A percentile compares a stretch with the other conserved stretches of the same genome.
Conservation (phyloP, 1,140 invertebrate species). For the Cotesia glomerata region DNA sequence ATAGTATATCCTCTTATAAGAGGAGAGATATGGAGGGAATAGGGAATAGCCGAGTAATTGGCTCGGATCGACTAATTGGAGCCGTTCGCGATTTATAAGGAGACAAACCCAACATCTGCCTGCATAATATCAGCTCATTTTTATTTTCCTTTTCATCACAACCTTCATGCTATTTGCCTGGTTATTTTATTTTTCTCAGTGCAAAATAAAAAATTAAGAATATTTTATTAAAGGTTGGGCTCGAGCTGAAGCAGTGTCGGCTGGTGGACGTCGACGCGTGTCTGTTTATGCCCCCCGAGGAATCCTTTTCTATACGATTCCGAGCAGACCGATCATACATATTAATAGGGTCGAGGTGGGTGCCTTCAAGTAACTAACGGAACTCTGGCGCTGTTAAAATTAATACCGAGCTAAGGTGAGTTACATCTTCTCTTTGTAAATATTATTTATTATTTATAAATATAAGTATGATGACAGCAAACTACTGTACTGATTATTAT, state of each 20-base stretch:
- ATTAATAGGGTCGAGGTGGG: constrained; percentile 47
- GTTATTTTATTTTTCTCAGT: neutral
- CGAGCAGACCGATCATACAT: constrained; percentile 49
- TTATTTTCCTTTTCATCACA: neutral
- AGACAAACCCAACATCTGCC: constrained; percentile 48
- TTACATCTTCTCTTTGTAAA: constrained; percentile 15
- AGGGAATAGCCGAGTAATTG: constrained; percentile 39
- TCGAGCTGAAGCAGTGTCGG: neutral
- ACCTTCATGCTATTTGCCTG: neutral
- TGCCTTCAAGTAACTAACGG: constrained; percentile 28
- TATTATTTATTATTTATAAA: neutral
- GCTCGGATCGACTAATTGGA: constrained; percentile 48
- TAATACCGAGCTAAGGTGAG: neutral
- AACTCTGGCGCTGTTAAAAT: neutral
- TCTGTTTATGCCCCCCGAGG: constrained; percentile 36
- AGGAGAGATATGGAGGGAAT: constrained; percentile 8
- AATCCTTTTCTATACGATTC: constrained; percentile 44
- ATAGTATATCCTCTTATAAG: too few relatives aligned
- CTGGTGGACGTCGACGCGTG: neutral
- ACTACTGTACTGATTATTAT: too few relatives aligned
- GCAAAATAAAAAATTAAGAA: neutral
- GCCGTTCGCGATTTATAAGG: constrained; percentile 46
- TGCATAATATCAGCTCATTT: constrained; percentile 8
- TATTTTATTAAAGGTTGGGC: neutral
- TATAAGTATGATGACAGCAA: neutral